Percentiles rank a stretch among this genome's conserved stretches.
Conservation (phyloP, 2,113 vertebrate species). For the Bostrychus sinensis region DNA sequence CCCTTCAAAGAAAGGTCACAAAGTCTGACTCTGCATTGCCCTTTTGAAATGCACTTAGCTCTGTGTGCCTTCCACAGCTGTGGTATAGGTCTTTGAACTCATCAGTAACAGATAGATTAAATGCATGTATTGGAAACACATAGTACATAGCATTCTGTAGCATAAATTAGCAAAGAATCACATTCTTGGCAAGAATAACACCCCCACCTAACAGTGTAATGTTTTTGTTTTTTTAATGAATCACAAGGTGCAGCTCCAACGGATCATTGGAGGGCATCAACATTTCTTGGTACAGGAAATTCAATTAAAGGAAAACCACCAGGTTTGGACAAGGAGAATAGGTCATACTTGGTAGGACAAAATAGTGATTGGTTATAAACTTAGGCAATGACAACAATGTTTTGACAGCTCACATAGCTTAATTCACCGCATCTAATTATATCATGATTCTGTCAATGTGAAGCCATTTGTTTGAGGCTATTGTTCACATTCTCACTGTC, state of each 20-base stretch:
- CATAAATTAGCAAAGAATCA: background rate
- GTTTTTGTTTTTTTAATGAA: background rate
- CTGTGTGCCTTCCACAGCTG: background rate
- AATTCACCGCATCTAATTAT: constrained; percentile 20
- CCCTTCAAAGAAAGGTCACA: no score
- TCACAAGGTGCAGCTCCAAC: background rate
- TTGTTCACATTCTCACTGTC: constrained; percentile 49
- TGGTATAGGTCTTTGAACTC: background rate
- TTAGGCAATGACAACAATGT: background rate
- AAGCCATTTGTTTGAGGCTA: constrained; percentile 38
- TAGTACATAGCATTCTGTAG: background rate
- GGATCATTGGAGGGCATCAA: background rate
- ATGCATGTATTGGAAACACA: background rate
- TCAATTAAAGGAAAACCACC: background rate
- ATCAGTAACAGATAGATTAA: background rate
- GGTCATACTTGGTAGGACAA: no score
- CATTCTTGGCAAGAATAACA: constrained; percentile 1
- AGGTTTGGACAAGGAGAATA: no score
- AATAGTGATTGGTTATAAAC: background rate
- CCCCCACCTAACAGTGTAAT: background rate
- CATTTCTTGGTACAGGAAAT: background rate
- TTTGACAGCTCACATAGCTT: constrained; percentile 1
- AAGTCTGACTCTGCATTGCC: background rate
- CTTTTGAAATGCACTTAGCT: background rate
- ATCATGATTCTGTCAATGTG: constrained; percentile 13